Evolutionary conservation across 1,140 invertebrate species (phyloP).

Genomic region (Trichomalopsis sarcophagae): DNA sequence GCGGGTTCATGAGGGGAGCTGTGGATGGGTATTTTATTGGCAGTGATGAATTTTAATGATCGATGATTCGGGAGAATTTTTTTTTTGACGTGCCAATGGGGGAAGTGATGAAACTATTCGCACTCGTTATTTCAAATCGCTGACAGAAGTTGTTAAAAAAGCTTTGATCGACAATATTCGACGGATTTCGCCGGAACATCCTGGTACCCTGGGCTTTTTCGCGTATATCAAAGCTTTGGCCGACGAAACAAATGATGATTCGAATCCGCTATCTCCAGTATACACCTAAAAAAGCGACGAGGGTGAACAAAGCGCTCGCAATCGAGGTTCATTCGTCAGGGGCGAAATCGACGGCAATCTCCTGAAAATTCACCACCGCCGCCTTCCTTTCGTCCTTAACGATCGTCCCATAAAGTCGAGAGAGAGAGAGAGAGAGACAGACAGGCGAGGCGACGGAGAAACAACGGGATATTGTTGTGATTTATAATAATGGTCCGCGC

Average conservation of each 20-base stretch:
- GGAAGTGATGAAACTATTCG: no score
- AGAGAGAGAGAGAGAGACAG: not conserved
- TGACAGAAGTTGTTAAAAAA: no score
- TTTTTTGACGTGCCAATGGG: no score
- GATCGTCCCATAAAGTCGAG: not conserved
- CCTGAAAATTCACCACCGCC: no score
- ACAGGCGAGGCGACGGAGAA: not conserved
- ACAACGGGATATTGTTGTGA: constrained; percentile 25
- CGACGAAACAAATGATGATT: not conserved
- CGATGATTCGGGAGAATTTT: no score
- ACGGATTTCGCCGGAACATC: not conserved
- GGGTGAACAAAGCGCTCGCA: not conserved
- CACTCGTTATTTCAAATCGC: no score
- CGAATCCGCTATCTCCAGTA: not conserved
- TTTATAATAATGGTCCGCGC: constrained; percentile 20
- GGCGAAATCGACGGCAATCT: not conserved
- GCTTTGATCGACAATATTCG: not conserved
- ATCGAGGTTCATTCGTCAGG: not conserved
- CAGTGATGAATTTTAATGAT: no score
- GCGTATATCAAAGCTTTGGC: not conserved
- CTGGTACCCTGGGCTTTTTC: not conserved
- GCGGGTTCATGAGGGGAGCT: no score
- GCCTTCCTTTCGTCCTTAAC: not conserved
- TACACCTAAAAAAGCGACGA: not conserved
- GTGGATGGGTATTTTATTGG: no score